Conservation (phyloP, 2,113 vertebrate genomes). For the Pangasianodon hypophthalmus region DNA sequence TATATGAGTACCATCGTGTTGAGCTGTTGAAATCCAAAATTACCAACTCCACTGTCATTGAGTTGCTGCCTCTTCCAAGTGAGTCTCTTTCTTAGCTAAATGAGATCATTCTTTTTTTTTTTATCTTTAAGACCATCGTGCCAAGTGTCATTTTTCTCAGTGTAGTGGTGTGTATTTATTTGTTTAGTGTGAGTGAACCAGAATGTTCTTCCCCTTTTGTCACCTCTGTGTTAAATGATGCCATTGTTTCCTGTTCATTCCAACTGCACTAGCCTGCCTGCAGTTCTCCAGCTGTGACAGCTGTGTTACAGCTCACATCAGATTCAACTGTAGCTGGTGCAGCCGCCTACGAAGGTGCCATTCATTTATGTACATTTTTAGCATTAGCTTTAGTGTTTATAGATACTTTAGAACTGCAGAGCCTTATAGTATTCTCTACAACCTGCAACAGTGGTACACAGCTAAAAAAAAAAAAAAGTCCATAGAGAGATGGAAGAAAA, state of each 20-base stretch:
- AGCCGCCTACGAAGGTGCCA: slow-evolving; percentile 89
- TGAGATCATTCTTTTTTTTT: not conserved
- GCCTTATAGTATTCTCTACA: not conserved
- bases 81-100: slow-evolving; percentile 61
- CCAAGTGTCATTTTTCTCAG: slow-evolving; percentile 7
- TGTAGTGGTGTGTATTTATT: slow-evolving; percentile 29
- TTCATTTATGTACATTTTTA: not conserved
- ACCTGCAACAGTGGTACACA: not conserved
- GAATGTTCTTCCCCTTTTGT: slow-evolving; percentile 1
- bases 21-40: slow-evolving; percentile 91
- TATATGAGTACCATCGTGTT: slow-evolving; percentile 96
- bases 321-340: slow-evolving; percentile 98
- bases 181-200: slow-evolving; percentile 15
- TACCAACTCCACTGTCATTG: slow-evolving; percentile 82
- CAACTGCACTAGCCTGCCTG: slow-evolving; percentile 81
- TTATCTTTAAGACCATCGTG: not conserved
- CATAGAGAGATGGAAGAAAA: not conserved
- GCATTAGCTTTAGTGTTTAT: not conserved
- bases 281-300: slow-evolving; percentile 89
- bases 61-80: slow-evolving; percentile 94
- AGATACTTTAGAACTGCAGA: not conserved
- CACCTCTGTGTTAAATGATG: slow-evolving; percentile 17
- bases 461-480: not conserved
- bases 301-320: slow-evolving; percentile 90
- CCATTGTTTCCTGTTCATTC: slow-evolving; percentile 7